Conservation (phyloP, 2,888 invertebrate species). For the Esperia sulphurella region DNA sequence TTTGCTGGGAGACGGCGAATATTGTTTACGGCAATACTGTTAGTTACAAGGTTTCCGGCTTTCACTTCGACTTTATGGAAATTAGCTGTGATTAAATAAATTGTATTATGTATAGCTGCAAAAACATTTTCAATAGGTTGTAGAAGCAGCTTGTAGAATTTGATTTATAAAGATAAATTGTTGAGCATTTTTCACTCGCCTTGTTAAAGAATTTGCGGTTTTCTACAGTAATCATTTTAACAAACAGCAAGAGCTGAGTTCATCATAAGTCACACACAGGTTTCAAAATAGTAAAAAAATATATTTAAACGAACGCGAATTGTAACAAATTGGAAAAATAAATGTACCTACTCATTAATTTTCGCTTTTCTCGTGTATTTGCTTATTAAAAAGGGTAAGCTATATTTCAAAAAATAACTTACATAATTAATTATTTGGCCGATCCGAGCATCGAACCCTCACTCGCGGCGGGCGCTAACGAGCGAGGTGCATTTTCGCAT, state of each 20-base stretch:
- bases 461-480: conserved; percentile 23
- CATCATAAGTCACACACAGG: too few relatives aligned
- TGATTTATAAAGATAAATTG: too few relatives aligned
- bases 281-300: too few relatives aligned
- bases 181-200: too few relatives aligned
- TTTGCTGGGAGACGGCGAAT: conserved; percentile 55
- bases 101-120: background rate
- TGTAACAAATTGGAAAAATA: background rate
- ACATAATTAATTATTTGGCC: conserved; percentile 19
- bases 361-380: background rate
- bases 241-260: too few relatives aligned
- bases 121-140: background rate
- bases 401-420: conserved; percentile 18
- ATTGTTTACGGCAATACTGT: conserved; percentile 53
- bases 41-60: conserved; percentile 37
- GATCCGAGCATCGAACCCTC: conserved; percentile 18
- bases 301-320: background rate
- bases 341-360: background rate
- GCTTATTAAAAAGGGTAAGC: conserved; percentile 12
- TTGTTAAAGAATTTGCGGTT: too few relatives aligned
- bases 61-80: conserved; percentile 40
- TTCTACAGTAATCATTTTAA: too few relatives aligned
- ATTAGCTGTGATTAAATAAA: conserved; percentile 17
- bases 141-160: too few relatives aligned
- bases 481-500: conserved; percentile 21